phyloP scores from a whole-genome alignment of 2,888 invertebrate species.

The Scaptomyza flava region DNA sequence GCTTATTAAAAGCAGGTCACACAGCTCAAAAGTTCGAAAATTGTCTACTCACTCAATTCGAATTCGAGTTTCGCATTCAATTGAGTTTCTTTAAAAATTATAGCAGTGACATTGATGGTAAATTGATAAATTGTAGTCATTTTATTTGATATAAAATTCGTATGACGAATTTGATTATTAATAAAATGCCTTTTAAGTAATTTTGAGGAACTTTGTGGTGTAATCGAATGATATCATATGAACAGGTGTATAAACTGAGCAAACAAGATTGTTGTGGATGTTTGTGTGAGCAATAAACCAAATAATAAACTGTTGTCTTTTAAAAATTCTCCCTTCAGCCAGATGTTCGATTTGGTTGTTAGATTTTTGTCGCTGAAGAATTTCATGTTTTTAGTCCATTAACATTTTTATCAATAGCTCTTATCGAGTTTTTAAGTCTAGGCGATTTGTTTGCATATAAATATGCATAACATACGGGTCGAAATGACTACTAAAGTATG shows the following conservation, averaged over 20 bases:
- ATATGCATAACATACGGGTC: too few species aligned
- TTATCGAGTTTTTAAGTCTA: neutral
- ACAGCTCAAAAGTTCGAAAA: constrained; percentile 12
- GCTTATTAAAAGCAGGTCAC: constrained; percentile 14
- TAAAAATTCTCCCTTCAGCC: too few species aligned
- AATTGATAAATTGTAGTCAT: neutral
- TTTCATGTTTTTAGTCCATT: neutral
- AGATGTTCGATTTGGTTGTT: too few species aligned
- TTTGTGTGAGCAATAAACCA: neutral
- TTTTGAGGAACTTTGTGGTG: neutral
- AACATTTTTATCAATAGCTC: neutral
- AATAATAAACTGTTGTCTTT: too few species aligned
- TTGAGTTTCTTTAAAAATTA: constrained; percentile 8
- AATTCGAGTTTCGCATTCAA: constrained; percentile 14
- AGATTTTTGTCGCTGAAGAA: neutral
- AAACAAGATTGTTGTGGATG: neutral
- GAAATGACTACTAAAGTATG: too few species aligned
- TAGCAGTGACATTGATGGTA: neutral
- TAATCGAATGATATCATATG: constrained; percentile 3
- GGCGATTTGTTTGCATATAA: neutral
- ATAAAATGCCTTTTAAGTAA: neutral
- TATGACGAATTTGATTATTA: neutral
- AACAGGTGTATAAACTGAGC: neutral
- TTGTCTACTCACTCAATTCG: neutral
- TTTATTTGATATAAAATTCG: too few species aligned